phyloP scores from a whole-genome alignment of 2,797 vertebrate genomes.

The Serranus cabrilla region DNA sequence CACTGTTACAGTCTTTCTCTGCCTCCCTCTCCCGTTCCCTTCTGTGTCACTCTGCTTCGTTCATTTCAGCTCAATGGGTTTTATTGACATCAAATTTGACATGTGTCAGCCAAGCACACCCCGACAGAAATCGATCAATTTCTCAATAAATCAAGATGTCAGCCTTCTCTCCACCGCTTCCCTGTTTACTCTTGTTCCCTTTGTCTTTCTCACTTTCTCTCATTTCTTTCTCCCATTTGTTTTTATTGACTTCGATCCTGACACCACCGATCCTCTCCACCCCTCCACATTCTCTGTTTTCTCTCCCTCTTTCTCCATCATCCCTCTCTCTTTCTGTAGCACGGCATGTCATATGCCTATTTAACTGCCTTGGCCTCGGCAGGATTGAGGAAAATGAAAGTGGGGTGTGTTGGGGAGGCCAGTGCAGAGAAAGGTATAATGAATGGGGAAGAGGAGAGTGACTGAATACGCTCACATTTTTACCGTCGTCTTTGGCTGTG shows the following conservation, averaged over 20 bases:
- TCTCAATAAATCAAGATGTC: conserved; percentile 53
- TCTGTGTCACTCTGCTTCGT: conserved; percentile 18
- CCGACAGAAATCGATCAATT: conserved; percentile 58
- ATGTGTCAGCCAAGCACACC: conserved; percentile 50
- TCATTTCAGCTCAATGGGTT: conserved; percentile 50
- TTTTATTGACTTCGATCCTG: conserved; percentile 29
- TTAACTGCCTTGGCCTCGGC: conserved; percentile 34
- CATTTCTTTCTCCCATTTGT: conserved; percentile 27
- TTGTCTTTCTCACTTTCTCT: conserved; percentile 25
- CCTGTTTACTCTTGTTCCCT: neutral
- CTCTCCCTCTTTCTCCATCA: neutral
- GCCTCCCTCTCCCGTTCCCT: neutral
- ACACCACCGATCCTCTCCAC: neutral
- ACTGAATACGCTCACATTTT: conserved; percentile 40
- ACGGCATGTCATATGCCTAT: conserved; percentile 28
- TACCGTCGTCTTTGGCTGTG: conserved; percentile 20
- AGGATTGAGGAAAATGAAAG: conserved; percentile 39
- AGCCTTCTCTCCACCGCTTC: conserved; percentile 9
- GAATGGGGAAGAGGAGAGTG: conserved; percentile 31
- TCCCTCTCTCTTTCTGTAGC: conserved; percentile 9
- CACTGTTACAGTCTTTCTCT: conserved; percentile 17
- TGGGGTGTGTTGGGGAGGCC: conserved; percentile 9
- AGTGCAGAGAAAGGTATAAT: conserved; percentile 37
- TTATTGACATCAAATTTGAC: conserved; percentile 68
- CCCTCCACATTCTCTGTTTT: conserved; percentile 5